A percentile compares a stretch with the other conserved stretches of the same genome.
phyloP scores from a whole-genome alignment of 1,140 invertebrate species.

The Drosophila littoralis region DNA sequence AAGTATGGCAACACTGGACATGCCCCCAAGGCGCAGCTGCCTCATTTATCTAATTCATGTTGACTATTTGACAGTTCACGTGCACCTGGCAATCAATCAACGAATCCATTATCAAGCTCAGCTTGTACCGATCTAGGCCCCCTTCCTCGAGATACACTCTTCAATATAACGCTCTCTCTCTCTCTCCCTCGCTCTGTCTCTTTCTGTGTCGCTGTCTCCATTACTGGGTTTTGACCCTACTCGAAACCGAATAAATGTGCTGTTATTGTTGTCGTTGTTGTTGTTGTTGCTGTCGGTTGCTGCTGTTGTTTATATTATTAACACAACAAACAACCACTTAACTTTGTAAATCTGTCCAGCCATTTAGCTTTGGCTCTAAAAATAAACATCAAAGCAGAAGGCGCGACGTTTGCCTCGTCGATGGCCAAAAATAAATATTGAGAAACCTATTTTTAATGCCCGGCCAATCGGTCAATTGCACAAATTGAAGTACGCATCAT shows the following conservation, averaged over 20 bases:
- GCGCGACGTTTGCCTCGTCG: slow-evolving; percentile 10
- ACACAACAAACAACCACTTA: slow-evolving; percentile 73
- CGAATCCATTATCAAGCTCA: slow-evolving; percentile 35
- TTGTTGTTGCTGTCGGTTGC: background rate
- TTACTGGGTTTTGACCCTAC: slow-evolving; percentile 22
- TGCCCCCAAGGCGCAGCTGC: background rate
- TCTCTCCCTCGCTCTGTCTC: background rate
- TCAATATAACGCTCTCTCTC: background rate
- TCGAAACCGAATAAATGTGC: slow-evolving; percentile 21
- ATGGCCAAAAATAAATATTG: slow-evolving; percentile 71
- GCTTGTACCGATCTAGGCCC: slow-evolving; percentile 10
- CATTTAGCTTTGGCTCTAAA: slow-evolving; percentile 60
- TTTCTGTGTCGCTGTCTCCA: background rate
- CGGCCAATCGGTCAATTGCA: slow-evolving; percentile 47
- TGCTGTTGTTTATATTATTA: slow-evolving; percentile 62
- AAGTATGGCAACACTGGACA: background rate
- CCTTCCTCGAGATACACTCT: background rate
- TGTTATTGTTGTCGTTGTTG: slow-evolving; percentile 17
- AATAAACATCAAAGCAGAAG: slow-evolving; percentile 65
- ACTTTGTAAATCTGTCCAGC: slow-evolving; percentile 56
- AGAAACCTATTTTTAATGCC: slow-evolving; percentile 65
- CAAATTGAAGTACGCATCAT: slow-evolving; percentile 52
- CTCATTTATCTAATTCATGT: slow-evolving; percentile 28
- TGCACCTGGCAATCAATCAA: slow-evolving; percentile 49
- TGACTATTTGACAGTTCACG: slow-evolving; percentile 36